Evolutionary conservation across 2,797 vertebrate species (phyloP).

Genomic region (Serranus cabrilla): DNA sequence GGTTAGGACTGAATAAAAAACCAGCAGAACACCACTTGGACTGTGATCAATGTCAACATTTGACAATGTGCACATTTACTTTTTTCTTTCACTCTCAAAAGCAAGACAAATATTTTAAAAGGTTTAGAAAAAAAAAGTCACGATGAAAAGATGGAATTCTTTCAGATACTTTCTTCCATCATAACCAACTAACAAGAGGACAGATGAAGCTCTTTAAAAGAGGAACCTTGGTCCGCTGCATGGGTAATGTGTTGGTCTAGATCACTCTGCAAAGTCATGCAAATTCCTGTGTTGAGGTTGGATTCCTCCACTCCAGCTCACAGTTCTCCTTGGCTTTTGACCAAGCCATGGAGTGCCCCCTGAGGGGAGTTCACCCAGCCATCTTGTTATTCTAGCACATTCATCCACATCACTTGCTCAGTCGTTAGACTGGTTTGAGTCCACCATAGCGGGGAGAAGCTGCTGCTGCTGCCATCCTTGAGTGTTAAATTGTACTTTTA

Average conservation of each 20-base stretch:
- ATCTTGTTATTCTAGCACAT: conserved; percentile 81
- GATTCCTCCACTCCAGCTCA: conserved; percentile 73
- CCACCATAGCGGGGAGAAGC: conserved; percentile 47
- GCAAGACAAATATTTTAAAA: background rate
- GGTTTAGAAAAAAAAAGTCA: conserved; percentile 2
- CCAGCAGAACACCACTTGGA: conserved; percentile 46
- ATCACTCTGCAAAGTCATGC: conserved; percentile 77
- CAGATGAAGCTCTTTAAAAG: conserved; percentile 42
- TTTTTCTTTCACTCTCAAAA: conserved; percentile 10
- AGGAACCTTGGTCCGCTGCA: conserved; percentile 58
- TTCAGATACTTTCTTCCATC: background rate
- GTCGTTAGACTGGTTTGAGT: conserved; percentile 65
- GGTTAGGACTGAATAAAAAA: conserved; percentile 45
- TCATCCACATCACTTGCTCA: conserved; percentile 79
- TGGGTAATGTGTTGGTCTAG: conserved; percentile 56
- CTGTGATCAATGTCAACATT: conserved; percentile 37
- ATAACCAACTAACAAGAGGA: conserved; percentile 7
- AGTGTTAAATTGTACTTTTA: conserved; percentile 41
- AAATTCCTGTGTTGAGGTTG: conserved; percentile 79
- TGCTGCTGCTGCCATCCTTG: conserved; percentile 51
- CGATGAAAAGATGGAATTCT: background rate
- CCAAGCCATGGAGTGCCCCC: conserved; percentile 76
- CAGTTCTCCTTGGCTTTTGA: conserved; percentile 74
- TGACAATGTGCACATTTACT: conserved; percentile 27
- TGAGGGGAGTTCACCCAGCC: conserved; percentile 73